phyloP scores from a whole-genome alignment of 2,113 vertebrate genomes.

The Leiothrix lutea region DNA sequence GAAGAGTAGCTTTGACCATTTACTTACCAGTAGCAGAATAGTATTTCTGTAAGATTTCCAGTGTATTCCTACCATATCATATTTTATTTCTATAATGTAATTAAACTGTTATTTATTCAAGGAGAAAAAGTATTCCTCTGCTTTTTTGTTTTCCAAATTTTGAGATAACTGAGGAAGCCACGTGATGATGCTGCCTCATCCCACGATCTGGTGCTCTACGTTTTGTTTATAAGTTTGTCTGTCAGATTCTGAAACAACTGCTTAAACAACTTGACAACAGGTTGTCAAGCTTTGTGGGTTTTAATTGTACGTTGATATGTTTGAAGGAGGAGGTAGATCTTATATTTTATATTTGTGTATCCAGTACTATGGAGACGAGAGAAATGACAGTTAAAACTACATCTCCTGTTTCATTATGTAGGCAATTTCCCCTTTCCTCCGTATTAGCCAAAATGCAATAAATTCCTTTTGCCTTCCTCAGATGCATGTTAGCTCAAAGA shows the following conservation, averaged over 20 bases:
- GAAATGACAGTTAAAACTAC: slow-evolving; percentile 30
- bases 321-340: slow-evolving; percentile 42
- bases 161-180: slow-evolving; percentile 53
- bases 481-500: slow-evolving; percentile 20
- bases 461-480: slow-evolving; percentile 49
- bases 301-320: slow-evolving; percentile 46
- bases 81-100: slow-evolving; percentile 82
- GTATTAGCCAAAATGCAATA: slow-evolving; percentile 46
- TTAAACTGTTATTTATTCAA: slow-evolving; percentile 83
- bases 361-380: slow-evolving; percentile 3
- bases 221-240: slow-evolving; percentile 50
- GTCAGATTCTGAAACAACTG: slow-evolving; percentile 45
- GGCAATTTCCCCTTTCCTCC: slow-evolving; percentile 51
- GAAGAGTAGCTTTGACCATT: slow-evolving; percentile 81
- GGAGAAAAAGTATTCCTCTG: slow-evolving; percentile 66
- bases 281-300: slow-evolving; percentile 44
- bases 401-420: slow-evolving; percentile 41
- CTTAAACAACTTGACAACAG: slow-evolving; percentile 59
- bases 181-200: slow-evolving; percentile 50
- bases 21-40: slow-evolving; percentile 78
- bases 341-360: slow-evolving; percentile 20
- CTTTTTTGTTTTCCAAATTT: slow-evolving; percentile 67
- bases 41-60: slow-evolving; percentile 78
- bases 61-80: slow-evolving; percentile 77
- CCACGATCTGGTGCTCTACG: slow-evolving; percentile 44